These are phyloP conservation scores for Sparus aurata DNA, from an alignment of 2,797 vertebrate species.

Conservation along the genomic window DNA sequence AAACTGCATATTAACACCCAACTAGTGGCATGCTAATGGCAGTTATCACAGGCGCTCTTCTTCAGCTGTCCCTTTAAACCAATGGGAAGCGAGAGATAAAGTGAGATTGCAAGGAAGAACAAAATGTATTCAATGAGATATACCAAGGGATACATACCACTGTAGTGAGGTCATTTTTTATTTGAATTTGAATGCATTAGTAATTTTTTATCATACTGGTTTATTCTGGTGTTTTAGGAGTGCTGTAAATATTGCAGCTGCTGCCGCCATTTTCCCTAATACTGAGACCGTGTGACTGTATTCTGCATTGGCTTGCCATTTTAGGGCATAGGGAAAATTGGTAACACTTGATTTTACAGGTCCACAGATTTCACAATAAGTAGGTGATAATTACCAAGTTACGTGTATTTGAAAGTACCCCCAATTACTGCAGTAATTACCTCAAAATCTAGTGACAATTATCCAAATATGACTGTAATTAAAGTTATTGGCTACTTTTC, in stretches of 20 bases:
- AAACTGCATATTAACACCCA: conserved; percentile 85
- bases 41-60: conserved; percentile 77
- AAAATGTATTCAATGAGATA: conserved; percentile 42
- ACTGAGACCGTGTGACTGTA: background rate
- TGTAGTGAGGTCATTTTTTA: background rate
- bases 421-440: too few species aligned
- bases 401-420: background rate
- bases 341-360: too few species aligned
- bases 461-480: too few species aligned
- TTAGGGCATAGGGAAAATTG: background rate
- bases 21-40: conserved; percentile 85
- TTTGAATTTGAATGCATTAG: background rate
- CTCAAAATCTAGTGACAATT: too few species aligned
- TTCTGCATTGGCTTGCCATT: background rate
- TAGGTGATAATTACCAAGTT: too few species aligned
- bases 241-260: background rate
- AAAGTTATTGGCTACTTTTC: too few species aligned
- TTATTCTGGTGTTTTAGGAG: background rate
- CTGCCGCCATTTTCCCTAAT: background rate
- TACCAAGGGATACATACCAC: background rate
- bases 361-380: too few species aligned
- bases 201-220: background rate
- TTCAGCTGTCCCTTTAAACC: conserved; percentile 72
- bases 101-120: conserved; percentile 12
- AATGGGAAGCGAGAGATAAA: conserved; percentile 43